Evolutionary conservation across 2,113 vertebrate genomes (phyloP).

Genomic region (Sinocyclocheilus maitianheensis): DNA sequence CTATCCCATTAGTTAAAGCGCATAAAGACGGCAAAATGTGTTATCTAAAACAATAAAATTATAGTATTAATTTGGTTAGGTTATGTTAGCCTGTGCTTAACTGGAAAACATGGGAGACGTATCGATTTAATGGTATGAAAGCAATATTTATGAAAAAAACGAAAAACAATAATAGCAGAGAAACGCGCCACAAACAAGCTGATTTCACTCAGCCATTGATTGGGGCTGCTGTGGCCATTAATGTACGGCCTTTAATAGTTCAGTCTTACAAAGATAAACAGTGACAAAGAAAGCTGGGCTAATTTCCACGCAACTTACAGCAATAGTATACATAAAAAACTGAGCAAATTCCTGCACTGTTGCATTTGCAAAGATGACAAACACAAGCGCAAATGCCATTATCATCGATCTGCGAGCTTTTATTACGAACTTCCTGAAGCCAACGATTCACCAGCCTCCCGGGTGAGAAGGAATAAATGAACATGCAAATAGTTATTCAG

Average conservation of each 20-base stretch:
- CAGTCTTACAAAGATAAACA: constrained; percentile 79
- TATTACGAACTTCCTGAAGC: constrained; percentile 82
- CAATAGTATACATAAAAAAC: constrained; percentile 83
- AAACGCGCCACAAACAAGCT: constrained; percentile 68
- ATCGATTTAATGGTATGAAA: not conserved
- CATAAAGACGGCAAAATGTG: not conserved
- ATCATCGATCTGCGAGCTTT: constrained; percentile 81
- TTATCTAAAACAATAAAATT: not conserved
- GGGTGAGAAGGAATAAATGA: constrained; percentile 73
- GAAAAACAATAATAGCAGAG: constrained; percentile 55
- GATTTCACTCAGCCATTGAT: constrained; percentile 79
- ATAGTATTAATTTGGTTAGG: not conserved
- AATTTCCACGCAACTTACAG: constrained; percentile 85
- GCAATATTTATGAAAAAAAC: not conserved
- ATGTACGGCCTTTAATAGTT: constrained; percentile 78
- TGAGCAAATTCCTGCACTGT: constrained; percentile 76
- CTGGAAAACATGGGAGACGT: not conserved
- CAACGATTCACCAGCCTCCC: constrained; percentile 61
- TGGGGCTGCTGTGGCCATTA: constrained; percentile 72
- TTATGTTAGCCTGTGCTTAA: not conserved
- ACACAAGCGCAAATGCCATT: constrained; percentile 81
- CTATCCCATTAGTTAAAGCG: not conserved
- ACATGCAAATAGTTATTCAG: constrained; percentile 73
- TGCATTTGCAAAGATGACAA: constrained; percentile 82
- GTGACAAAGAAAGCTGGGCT: constrained; percentile 78